Conservation (phyloP, 2,888 invertebrate genomes). For the Mesochorus sp. region DNA sequence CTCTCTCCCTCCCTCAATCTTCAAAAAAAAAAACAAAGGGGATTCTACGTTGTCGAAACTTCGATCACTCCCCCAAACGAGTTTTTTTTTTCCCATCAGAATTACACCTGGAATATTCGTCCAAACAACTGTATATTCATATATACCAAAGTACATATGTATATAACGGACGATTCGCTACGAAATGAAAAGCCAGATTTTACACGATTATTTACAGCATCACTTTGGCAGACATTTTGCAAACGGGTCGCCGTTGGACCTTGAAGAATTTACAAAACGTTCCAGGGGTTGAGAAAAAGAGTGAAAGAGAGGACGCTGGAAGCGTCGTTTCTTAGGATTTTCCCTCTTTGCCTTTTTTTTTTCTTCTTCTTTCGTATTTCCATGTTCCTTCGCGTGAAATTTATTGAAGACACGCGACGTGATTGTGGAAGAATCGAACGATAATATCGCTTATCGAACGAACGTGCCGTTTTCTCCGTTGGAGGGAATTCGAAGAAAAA, state of each 20-base stretch:
- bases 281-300: conserved; percentile 29
- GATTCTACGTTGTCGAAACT: neutral
- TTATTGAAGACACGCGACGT: conserved; percentile 17
- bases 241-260: conserved; percentile 52
- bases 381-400: neutral
- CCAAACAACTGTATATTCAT: neutral
- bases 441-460: conserved; percentile 31
- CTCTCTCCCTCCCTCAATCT: conserved; percentile 11
- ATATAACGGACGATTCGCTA: conserved; percentile 25
- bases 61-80: neutral
- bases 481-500: neutral
- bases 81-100: neutral
- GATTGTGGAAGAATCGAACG: conserved; percentile 43
- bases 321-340: conserved; percentile 37
- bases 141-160: too few relatives aligned
- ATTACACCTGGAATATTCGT: neutral
- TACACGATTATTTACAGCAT: conserved; percentile 76
- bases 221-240: conserved; percentile 51
- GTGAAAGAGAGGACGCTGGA: neutral
- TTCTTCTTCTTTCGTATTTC: conserved; percentile 10
- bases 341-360: neutral
- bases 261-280: conserved; percentile 72
- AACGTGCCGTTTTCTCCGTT: neutral
- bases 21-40: too few relatives aligned
- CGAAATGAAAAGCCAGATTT: conserved; percentile 71